phyloP scores from a whole-genome alignment of 92 coral and sea anemone species.

The Epizoanthus stellaris region DNA sequence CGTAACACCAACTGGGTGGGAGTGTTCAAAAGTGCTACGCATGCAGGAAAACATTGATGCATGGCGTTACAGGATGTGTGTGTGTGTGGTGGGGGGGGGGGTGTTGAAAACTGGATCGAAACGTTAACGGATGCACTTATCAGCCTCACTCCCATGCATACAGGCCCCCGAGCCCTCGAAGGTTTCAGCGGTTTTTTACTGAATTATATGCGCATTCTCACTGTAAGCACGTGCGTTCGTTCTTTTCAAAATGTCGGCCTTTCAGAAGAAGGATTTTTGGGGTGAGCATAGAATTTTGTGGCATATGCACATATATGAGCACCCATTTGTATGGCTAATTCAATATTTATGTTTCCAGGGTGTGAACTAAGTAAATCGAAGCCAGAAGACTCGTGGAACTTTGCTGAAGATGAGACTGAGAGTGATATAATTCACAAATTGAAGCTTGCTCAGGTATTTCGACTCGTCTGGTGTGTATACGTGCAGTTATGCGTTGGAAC shows the following conservation, averaged over 20 bases:
- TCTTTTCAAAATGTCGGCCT: constrained; percentile 33
- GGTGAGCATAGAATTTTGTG: constrained; percentile 3
- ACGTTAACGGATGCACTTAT: too few species aligned
- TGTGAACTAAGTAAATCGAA: constrained; percentile 34
- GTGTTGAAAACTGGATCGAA: too few species aligned
- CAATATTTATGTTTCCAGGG: neutral
- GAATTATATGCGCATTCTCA: neutral
- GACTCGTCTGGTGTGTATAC: neutral
- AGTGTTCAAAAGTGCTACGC: too few species aligned
- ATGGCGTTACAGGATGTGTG: too few species aligned
- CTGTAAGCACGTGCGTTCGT: constrained; percentile 3
- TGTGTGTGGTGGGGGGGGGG: too few species aligned
- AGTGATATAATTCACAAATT: constrained; percentile 6
- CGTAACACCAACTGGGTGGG: too few species aligned
- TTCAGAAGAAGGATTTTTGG: constrained; percentile 30
- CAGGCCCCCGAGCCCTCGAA: too few species aligned
- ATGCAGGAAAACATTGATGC: too few species aligned
- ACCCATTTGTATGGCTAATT: neutral
- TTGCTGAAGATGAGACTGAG: constrained; percentile 14
- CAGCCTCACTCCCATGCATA: too few species aligned
- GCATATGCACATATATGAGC: neutral
- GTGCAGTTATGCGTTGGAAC: neutral
- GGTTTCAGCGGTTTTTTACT: neutral
- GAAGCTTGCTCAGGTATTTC: constrained; percentile 10
- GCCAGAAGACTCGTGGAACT: constrained; percentile 8